These are phyloP conservation scores for Agriotes lineatus DNA, from an alignment of 2,888 invertebrate genomes.

Conservation along the genomic window DNA sequence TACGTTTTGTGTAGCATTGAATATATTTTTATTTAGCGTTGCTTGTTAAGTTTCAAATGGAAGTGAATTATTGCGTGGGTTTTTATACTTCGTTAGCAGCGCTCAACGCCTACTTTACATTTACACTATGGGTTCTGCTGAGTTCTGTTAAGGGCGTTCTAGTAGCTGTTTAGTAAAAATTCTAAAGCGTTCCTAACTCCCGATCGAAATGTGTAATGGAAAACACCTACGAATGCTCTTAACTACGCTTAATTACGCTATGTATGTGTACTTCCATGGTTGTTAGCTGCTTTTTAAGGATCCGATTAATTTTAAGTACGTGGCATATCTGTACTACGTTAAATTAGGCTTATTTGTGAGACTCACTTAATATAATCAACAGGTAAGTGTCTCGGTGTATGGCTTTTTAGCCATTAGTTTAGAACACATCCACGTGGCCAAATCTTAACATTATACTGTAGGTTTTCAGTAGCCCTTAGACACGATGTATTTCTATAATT, in stretches of 20 bases:
- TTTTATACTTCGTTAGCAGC: conserved; percentile 21
- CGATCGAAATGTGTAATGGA: neutral
- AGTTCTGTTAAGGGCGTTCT: conserved; percentile 18
- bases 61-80: conserved; percentile 14
- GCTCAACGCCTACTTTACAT: conserved; percentile 5
- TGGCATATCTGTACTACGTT: conserved; percentile 58
- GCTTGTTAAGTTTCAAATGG: conserved; percentile 36
- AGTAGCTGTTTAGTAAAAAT: neutral
- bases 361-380: conserved; percentile 51
- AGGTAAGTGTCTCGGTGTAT: conserved; percentile 65
- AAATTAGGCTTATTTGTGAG: conserved; percentile 52
- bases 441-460: conserved; percentile 53
- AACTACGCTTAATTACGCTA: conserved; percentile 18
- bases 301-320: conserved; percentile 44
- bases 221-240: conserved; percentile 7
- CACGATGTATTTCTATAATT: conserved; percentile 27
- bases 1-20: conserved; percentile 25
- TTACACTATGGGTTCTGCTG: neutral
- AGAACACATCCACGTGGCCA: conserved; percentile 64
- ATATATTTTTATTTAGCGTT: conserved; percentile 27
- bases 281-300: conserved; percentile 36
- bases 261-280: conserved; percentile 26
- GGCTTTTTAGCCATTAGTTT: conserved; percentile 65
- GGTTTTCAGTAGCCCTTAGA: conserved; percentile 32
- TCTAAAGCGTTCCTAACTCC: neutral